Conservation (phyloP, 2,797 vertebrate genomes). For the Spinibarbus caldwelli region DNA sequence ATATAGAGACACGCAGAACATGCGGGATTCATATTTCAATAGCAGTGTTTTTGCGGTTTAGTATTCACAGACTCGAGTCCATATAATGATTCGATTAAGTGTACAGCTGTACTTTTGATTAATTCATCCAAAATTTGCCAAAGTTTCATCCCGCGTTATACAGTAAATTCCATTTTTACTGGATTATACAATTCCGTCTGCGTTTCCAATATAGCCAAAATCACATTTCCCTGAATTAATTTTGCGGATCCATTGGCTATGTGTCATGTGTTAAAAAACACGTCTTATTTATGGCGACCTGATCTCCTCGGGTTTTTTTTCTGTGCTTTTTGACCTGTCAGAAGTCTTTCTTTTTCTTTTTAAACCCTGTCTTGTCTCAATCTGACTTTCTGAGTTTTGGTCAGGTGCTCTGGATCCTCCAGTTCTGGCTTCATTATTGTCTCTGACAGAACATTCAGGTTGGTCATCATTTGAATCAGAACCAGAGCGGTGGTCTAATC, state of each 20-base stretch:
- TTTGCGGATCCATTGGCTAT: background rate
- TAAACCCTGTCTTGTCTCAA: background rate
- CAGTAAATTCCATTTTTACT: no score
- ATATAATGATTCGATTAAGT: no score
- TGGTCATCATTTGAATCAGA: background rate
- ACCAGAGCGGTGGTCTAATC: background rate
- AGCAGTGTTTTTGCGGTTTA: background rate
- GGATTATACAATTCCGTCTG: no score
- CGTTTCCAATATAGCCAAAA: no score
- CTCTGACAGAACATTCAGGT: background rate
- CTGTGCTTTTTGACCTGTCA: background rate
- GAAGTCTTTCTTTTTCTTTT: background rate
- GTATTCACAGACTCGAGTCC: no score
- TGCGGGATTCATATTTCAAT: no score
- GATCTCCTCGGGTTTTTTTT: no score
- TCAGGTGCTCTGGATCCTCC: background rate
- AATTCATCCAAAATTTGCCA: no score
- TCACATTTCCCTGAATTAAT: background rate
- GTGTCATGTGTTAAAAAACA: no score
- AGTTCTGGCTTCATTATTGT: background rate
- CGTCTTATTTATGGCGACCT: no score
- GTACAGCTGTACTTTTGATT: no score
- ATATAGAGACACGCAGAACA: background rate
- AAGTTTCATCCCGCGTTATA: no score
- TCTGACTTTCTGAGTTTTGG: background rate